These are phyloP conservation scores for Drosophila limbata DNA, from an alignment of 2,888 invertebrate genomes.

Conservation along the genomic window DNA sequence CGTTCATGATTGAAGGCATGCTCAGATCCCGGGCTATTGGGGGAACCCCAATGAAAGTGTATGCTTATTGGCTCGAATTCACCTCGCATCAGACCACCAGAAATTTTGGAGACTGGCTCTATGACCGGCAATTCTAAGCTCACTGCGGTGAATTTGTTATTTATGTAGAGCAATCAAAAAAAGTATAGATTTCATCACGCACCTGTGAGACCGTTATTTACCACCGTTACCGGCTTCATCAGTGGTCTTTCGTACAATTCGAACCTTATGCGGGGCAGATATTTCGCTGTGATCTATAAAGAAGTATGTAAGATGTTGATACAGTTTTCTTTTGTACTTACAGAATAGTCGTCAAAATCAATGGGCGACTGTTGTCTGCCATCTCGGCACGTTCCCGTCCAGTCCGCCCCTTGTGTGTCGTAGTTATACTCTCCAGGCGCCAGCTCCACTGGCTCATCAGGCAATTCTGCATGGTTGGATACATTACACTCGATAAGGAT, in stretches of 20 bases:
- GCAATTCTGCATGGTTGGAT: not conserved
- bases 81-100: slow-evolving; percentile 60
- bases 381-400: not conserved
- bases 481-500: not conserved
- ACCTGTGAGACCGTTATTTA: slow-evolving; percentile 89
- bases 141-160: slow-evolving; percentile 24
- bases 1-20: slow-evolving; percentile 82
- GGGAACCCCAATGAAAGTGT: slow-evolving; percentile 90
- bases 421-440: not conserved
- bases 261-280: slow-evolving; percentile 59
- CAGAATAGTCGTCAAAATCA: not conserved
- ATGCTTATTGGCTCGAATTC: slow-evolving; percentile 70
- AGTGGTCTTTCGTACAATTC: slow-evolving; percentile 87
- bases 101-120: slow-evolving; percentile 61
- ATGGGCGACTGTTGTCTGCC: slow-evolving; percentile 4
- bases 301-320: not conserved
- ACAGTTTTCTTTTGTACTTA: not conserved
- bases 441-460: too few relatives aligned
- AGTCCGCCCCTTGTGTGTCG: not conserved
- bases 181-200: not conserved
- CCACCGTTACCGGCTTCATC: slow-evolving; percentile 87
- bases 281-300: slow-evolving; percentile 35
- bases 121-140: slow-evolving; percentile 50
- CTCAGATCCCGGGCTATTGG: slow-evolving; percentile 89
- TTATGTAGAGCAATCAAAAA: not conserved